Percentiles rank a stretch among this genome's conserved stretches.
phyloP scores from a whole-genome alignment of 2,888 invertebrate species.

The Chironomus riparius region DNA sequence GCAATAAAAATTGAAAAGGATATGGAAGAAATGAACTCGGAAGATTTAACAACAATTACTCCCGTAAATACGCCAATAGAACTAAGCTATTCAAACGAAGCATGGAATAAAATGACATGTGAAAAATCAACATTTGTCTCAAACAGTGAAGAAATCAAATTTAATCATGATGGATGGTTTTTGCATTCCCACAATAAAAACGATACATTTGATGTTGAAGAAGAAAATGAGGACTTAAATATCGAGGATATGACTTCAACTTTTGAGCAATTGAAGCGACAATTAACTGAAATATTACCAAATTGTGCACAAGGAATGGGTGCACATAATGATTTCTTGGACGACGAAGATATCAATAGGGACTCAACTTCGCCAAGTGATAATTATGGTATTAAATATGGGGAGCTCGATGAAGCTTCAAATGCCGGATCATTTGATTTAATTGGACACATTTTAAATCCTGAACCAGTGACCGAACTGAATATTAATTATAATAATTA shows the following conservation, averaged over 20 bases:
- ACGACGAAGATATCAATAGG: conserved; percentile 30
- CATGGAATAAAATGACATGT: conserved; percentile 30
- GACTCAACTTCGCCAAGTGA: conserved; percentile 16
- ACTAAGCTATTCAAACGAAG: conserved; percentile 30
- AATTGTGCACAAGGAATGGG: conserved; percentile 29
- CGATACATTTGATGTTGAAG: conserved; percentile 29
- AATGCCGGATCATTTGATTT: conserved; percentile 17
- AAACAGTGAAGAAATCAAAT: background rate
- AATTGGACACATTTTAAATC: conserved; percentile 15
- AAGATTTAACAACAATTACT: conserved; percentile 31
- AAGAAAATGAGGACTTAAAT: conserved; percentile 28
- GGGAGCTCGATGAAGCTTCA: conserved; percentile 19
- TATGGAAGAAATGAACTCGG: conserved; percentile 30
- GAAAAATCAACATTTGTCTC: background rate
- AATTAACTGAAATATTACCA: conserved; percentile 31
- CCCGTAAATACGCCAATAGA: conserved; percentile 33
- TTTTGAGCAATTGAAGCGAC: conserved; percentile 31
- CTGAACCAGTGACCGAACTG: conserved; percentile 29
- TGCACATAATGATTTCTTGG: conserved; percentile 30
- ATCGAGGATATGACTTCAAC: conserved; percentile 30
- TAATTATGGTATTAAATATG: conserved; percentile 16
- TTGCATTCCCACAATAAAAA: conserved; percentile 30
- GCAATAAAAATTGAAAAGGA: conserved; percentile 31
- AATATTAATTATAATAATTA: conserved; percentile 30
- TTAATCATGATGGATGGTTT: conserved; percentile 30